Conservation (phyloP, 2,888 invertebrate genomes). For the Coenonympha glycerion region DNA sequence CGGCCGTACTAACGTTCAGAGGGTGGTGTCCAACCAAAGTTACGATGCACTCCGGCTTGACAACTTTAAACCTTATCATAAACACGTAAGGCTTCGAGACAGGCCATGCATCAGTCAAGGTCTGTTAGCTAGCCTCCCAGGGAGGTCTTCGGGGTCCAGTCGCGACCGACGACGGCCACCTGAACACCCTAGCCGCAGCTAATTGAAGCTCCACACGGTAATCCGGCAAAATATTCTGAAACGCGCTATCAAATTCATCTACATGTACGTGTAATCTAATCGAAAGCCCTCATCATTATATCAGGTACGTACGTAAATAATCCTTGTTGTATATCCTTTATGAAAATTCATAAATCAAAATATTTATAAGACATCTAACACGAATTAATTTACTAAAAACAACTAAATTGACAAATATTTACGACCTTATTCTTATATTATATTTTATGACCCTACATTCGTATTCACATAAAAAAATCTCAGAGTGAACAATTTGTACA, state of each 20-base stretch:
- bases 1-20: slow-evolving; percentile 56
- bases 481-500: too few relatives aligned
- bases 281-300: background rate
- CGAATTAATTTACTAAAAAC: too few relatives aligned
- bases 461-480: too few relatives aligned
- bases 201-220: slow-evolving; percentile 52
- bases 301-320: too few relatives aligned
- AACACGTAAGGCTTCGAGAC: slow-evolving; percentile 28
- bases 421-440: too few relatives aligned
- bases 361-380: too few relatives aligned
- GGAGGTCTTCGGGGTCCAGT: slow-evolving; percentile 59
- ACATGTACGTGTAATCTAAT: background rate
- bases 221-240: slow-evolving; percentile 37
- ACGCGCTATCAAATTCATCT: slow-evolving; percentile 24
- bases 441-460: too few relatives aligned
- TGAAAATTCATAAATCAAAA: too few relatives aligned
- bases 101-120: slow-evolving; percentile 55
- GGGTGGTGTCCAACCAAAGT: slow-evolving; percentile 40
- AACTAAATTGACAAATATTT: too few relatives aligned
- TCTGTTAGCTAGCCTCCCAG: slow-evolving; percentile 60
- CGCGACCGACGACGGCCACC: slow-evolving; percentile 53
- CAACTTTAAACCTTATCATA: slow-evolving; percentile 42
- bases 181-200: slow-evolving; percentile 55
- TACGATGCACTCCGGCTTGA: slow-evolving; percentile 28
- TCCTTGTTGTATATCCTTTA: too few relatives aligned